A percentile compares a stretch with the other conserved stretches of the same genome.
Conservation (phyloP, 23 tunicate genomes). For the Diplosoma virens region DNA sequence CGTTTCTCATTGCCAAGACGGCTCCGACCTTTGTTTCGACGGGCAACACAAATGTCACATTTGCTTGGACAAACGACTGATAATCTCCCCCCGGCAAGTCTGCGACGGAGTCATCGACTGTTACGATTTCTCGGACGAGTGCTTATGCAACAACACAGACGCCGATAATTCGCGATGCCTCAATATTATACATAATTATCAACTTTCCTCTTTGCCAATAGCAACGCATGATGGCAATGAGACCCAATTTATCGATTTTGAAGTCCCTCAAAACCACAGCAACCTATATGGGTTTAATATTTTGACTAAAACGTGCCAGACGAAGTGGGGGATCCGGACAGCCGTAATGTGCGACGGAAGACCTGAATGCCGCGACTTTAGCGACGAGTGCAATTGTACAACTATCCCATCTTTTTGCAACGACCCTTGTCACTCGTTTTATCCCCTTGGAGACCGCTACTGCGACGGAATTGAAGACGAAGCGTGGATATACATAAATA, state of each 20-base stretch:
- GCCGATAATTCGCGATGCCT: neutral
- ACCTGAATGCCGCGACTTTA: neutral
- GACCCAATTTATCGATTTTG: neutral
- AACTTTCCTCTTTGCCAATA: neutral
- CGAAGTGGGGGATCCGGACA: neutral
- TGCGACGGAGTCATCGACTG: constrained; percentile 42
- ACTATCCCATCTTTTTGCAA: neutral
- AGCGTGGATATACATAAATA: neutral
- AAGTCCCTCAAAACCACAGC: neutral
- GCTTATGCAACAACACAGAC: constrained; percentile 3
- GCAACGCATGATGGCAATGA: too few relatives aligned
- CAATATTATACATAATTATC: neutral
- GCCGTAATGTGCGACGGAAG: neutral
- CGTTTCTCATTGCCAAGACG: constrained; percentile 25
- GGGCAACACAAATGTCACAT: constrained; percentile 8
- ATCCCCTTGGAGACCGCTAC: constrained; percentile 6
- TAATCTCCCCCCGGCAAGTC: constrained; percentile 22
- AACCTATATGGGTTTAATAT: neutral
- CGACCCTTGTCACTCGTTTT: neutral
- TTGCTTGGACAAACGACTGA: constrained; percentile 6
- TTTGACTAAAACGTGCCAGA: neutral
- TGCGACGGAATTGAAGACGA: constrained; percentile 9
- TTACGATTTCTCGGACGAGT: constrained; percentile 31
- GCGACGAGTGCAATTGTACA: neutral
- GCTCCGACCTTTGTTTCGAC: constrained; percentile 33